Evolutionary conservation across 2,888 invertebrate species (phyloP).

Genomic region (Euclidia mi): DNA sequence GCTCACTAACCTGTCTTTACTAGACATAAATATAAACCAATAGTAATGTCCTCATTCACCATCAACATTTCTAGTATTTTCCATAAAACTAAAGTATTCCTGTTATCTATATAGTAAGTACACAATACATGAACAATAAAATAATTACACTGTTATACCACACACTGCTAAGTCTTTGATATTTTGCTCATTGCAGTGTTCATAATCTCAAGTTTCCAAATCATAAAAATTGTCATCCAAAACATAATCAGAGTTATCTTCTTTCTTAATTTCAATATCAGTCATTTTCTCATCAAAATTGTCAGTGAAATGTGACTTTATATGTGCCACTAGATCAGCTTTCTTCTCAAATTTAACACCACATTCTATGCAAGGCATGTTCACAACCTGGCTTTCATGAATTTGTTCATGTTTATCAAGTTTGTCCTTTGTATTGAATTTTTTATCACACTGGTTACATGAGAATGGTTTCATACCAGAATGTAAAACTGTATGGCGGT

Average conservation of each 20-base stretch:
- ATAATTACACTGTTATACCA: slow-evolving; percentile 27
- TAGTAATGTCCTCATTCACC: neutral
- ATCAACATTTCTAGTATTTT: neutral
- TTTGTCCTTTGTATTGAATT: slow-evolving; percentile 92
- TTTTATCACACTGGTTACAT: slow-evolving; percentile 92
- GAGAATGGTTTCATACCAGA: slow-evolving; percentile 92
- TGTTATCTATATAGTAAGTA: slow-evolving; percentile 38
- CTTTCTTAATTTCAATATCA: slow-evolving; percentile 79
- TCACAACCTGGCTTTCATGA: slow-evolving; percentile 90
- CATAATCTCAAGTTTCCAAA: slow-evolving; percentile 76
- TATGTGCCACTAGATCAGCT: slow-evolving; percentile 90
- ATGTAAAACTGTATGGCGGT: slow-evolving; percentile 92
- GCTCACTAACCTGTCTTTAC: neutral
- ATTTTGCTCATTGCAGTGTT: slow-evolving; percentile 45
- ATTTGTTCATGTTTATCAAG: slow-evolving; percentile 92
- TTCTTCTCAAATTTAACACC: slow-evolving; percentile 90
- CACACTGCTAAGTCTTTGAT: slow-evolving; percentile 28
- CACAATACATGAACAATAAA: slow-evolving; percentile 30
- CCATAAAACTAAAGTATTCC: neutral
- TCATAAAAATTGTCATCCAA: slow-evolving; percentile 83
- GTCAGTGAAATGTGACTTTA: slow-evolving; percentile 89
- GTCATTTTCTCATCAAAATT: slow-evolving; percentile 82
- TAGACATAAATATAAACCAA: neutral
- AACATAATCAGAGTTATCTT: slow-evolving; percentile 76
- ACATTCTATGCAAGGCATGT: slow-evolving; percentile 91